These are phyloP conservation scores for Microplitis deprimator DNA, from an alignment of 2,888 invertebrate species.

Conservation along the genomic window DNA sequence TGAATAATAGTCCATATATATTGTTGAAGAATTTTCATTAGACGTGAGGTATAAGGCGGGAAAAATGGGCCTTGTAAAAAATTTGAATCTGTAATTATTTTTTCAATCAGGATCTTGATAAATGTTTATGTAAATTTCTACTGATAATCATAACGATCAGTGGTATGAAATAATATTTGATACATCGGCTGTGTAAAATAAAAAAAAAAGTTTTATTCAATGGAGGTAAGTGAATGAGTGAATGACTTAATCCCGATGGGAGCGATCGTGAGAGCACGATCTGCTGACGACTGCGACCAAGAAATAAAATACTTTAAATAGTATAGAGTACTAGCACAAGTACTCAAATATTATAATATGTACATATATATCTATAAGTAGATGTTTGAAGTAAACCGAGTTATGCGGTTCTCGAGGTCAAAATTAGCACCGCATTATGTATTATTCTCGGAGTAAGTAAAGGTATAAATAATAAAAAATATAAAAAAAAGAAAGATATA, in stretches of 20 bases:
- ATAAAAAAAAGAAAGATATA: neutral
- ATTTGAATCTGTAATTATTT: too few relatives aligned
- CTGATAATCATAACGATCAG: too few relatives aligned
- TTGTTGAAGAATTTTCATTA: too few relatives aligned
- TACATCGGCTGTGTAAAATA: neutral
- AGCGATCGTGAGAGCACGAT: conserved; percentile 15
- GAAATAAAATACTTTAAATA: neutral
- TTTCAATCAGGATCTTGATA: too few relatives aligned
- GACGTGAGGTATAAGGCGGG: too few relatives aligned
- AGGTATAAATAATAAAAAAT: conserved; percentile 8
- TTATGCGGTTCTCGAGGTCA: conserved; percentile 26
- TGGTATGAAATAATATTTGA: neutral
- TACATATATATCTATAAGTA: too few relatives aligned
- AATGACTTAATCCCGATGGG: conserved; percentile 24
- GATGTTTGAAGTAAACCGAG: neutral
- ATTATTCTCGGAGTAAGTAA: neutral
- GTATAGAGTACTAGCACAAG: neutral
- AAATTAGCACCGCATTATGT: conserved; percentile 20
- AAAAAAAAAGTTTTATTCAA: neutral
- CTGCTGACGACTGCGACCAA: conserved; percentile 10
- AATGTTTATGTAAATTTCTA: too few relatives aligned
- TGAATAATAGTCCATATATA: too few relatives aligned
- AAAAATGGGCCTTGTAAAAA: too few relatives aligned
- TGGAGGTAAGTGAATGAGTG: conserved; percentile 12
- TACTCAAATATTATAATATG: too few relatives aligned